phyloP scores from a whole-genome alignment of 30 jellyfish, hydroid and myxozoan species.

The Chironex yamaguchii region DNA sequence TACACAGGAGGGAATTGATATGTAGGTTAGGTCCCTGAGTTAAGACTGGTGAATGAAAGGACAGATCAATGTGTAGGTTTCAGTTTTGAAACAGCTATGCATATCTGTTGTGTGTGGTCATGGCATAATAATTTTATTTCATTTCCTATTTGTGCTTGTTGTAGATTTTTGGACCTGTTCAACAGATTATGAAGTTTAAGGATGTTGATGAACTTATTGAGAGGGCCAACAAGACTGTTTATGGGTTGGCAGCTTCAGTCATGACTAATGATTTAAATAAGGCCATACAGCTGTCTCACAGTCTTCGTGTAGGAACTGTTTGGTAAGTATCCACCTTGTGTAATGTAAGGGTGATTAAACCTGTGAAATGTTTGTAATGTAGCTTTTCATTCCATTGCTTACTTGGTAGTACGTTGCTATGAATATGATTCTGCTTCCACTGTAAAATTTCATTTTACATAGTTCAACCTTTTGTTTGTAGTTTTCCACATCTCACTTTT shows the following conservation, averaged over 20 bases:
- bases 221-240: constrained; percentile 84
- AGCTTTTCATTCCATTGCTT: neutral
- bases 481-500: too few relatives aligned
- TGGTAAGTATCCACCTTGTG: constrained; percentile 95
- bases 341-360: neutral
- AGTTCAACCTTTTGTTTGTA: too few relatives aligned
- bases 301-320: constrained; percentile 96
- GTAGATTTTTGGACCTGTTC: constrained; percentile 99
- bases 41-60: too few relatives aligned
- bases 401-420: neutral
- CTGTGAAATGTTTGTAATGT: neutral
- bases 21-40: too few relatives aligned
- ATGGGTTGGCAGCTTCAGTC: constrained; percentile 97
- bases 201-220: constrained; percentile 86
- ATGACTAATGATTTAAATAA: constrained; percentile 70
- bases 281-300: constrained; percentile 87
- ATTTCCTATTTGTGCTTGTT: too few relatives aligned
- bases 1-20: too few relatives aligned
- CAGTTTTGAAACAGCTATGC: too few relatives aligned
- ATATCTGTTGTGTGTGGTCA: too few relatives aligned
- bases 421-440: neutral
- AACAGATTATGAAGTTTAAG: constrained; percentile 90
- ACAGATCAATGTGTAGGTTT: too few relatives aligned
- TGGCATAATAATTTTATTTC: too few relatives aligned
- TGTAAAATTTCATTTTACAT: too few relatives aligned